Conservation (phyloP, 2,113 vertebrate species). For the Typhlomys cinereus region DNA sequence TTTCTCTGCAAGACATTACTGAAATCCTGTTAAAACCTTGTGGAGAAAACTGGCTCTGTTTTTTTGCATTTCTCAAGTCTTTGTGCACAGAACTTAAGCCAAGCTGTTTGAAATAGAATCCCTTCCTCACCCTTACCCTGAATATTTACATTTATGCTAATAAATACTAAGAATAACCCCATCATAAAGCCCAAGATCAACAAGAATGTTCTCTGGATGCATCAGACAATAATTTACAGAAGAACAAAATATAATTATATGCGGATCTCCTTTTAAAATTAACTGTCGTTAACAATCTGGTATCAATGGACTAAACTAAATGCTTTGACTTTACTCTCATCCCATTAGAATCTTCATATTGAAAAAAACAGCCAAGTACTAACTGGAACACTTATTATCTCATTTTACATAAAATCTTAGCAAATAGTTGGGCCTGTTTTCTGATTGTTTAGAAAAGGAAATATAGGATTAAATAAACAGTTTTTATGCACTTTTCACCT, state of each 20-base stretch:
- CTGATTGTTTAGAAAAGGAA: background rate
- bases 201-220: background rate
- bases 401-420: background rate
- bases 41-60: background rate
- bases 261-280: too few species aligned
- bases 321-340: background rate
- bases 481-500: background rate
- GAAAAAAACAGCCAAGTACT: background rate
- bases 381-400: background rate
- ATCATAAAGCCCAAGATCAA: background rate
- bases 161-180: background rate
- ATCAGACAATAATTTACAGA: background rate
- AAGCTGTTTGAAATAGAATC: background rate
- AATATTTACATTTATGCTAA: background rate
- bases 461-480: background rate
- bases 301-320: background rate
- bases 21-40: background rate
- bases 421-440: background rate
- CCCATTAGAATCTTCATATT: background rate
- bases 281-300: too few species aligned
- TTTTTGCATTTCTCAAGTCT: background rate
- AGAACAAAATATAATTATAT: too few species aligned
- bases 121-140: background rate
- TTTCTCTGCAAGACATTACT: background rate
- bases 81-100: background rate